Evolutionary conservation across 2,888 invertebrate species (phyloP).

Genomic region (Chrysolina oricalcia): DNA sequence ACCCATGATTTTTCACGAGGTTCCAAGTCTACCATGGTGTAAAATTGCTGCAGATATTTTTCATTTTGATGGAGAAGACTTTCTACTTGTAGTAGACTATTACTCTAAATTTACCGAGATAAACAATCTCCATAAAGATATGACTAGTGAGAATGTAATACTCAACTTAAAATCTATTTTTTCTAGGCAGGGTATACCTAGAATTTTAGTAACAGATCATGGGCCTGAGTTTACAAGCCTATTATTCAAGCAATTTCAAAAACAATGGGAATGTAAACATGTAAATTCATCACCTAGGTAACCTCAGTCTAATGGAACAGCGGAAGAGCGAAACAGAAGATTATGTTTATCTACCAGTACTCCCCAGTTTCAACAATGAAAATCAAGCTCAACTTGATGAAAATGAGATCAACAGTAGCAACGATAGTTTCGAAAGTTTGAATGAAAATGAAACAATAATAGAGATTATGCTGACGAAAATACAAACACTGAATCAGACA

Average conservation of each 20-base stretch:
- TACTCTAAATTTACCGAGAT: slow-evolving; percentile 6
- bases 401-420: too few relatives aligned
- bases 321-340: slow-evolving; percentile 36
- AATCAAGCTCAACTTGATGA: too few relatives aligned
- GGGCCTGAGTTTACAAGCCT: slow-evolving; percentile 36
- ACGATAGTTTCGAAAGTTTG: too few relatives aligned
- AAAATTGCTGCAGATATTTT: slow-evolving; percentile 9
- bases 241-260: slow-evolving; percentile 41
- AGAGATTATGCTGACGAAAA: too few relatives aligned
- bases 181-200: slow-evolving; percentile 47
- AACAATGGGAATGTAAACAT: slow-evolving; percentile 41
- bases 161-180: slow-evolving; percentile 33
- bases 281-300: slow-evolving; percentile 34
- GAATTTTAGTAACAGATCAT: slow-evolving; percentile 43
- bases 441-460: too few relatives aligned
- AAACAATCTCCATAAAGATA: neutral
- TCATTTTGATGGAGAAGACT: neutral
- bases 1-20: slow-evolving; percentile 13
- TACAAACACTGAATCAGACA: too few relatives aligned
- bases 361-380: too few relatives aligned
- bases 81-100: slow-evolving; percentile 10
- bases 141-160: neutral
- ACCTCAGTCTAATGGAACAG: slow-evolving; percentile 42
- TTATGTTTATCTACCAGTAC: too few relatives aligned
- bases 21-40: neutral